Base-by-base conservation (phyloP, 2,888 invertebrate species). In the Seira musarum region DNA sequence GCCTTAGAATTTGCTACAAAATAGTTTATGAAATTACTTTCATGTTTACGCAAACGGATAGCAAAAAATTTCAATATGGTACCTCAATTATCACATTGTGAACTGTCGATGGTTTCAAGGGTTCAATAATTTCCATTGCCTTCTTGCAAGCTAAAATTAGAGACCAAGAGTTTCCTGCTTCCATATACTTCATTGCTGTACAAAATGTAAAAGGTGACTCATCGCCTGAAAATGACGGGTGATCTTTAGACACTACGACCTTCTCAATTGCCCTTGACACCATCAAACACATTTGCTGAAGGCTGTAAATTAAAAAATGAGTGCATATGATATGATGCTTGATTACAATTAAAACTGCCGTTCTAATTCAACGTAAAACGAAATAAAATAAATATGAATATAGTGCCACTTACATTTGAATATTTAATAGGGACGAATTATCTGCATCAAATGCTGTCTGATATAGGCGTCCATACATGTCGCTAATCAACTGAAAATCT, bases 361-460 rank as follows among this genome's bases (percentile, higher is more conserved):
- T n/a, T n/a, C n/a, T n/a, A n/a, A n/a, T n/a, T n/a, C n/a, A n/a
- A n/a, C n/a, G n/a, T n/a, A n/a, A n/a, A n/a, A n/a, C n/a, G n/a
- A n/a, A n/a, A n/a, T 46, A 5, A 72, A 15, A n/a, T n/a, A n/a
- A n/a, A n/a, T n/a, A n/a, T n/a, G n/a, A 17, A n/a, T 8, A 8
- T n/a, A 61, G 13, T 61, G 13, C 61, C 8, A 88, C 89, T 90
- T 90, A 92, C 91, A 93, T 90, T 89, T 93, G 92, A 82, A 95
- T 91, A 87, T 94, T 94, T 84, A 93, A 92, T 61, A 96, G 89
- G 0, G 95, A 94, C 1, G 92, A 91, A 5, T 93, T 93, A 90
- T 96, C 96, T 0, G 95, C 95, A 90, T 96, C 95, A 88, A 96
- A 96, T 1, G 94, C 94, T 0, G 94, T 93, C 88, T 94, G 94